Evolutionary conservation across 2,797 vertebrate species (phyloP).

Genomic region (Melanotaenia boesemani): DNA sequence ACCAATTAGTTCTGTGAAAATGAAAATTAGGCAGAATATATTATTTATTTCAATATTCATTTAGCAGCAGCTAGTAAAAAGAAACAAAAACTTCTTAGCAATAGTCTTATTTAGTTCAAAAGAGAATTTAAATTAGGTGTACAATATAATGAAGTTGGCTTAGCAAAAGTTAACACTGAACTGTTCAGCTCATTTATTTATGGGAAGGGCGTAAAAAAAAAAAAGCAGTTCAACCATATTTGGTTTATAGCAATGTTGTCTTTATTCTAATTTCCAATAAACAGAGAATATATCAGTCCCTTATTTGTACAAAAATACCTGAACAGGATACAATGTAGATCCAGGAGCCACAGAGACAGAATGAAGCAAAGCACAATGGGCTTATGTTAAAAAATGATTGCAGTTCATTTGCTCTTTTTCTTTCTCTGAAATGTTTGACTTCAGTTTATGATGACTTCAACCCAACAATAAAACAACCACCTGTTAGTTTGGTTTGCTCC

Average conservation of each 20-base stretch:
- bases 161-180: neutral
- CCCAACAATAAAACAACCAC: constrained; percentile 75
- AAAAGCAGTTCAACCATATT: constrained; percentile 44
- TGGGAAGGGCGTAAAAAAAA: constrained; percentile 8
- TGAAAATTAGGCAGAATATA: too few species aligned
- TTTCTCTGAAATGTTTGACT: constrained; percentile 86
- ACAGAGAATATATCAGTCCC: constrained; percentile 97
- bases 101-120: neutral
- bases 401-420: constrained; percentile 52
- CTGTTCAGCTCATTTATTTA: too few species aligned
- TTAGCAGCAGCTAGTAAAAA: too few species aligned
- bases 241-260: constrained; percentile 90
- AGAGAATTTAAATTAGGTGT: too few species aligned
- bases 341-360: constrained; percentile 91
- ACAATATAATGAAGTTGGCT: too few species aligned
- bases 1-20: too few species aligned
- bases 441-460: constrained; percentile 81
- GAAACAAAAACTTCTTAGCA: too few species aligned
- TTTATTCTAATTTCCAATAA: constrained; percentile 99
- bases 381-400: constrained; percentile 59
- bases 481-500: constrained; percentile 67
- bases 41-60: too few species aligned
- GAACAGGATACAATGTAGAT: constrained; percentile 96
- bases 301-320: constrained; percentile 99
- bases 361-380: constrained; percentile 90